Evolutionary conservation across 1,140 invertebrate species (phyloP).

Genomic region (Diprion similis): DNA sequence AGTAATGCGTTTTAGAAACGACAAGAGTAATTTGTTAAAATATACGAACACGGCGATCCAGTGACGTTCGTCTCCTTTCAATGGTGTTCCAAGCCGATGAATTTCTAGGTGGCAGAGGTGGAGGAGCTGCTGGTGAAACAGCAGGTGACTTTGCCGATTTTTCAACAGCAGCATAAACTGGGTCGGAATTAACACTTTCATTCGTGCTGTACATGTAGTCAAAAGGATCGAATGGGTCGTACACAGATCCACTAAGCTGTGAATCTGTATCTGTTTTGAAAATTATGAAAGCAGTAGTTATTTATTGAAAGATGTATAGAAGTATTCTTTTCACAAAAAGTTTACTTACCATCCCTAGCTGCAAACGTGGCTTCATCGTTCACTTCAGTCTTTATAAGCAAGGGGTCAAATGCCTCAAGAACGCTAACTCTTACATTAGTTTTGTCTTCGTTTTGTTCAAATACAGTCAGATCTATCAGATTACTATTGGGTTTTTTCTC

Average conservation of each 20-base stretch:
- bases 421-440: conserved; percentile 78
- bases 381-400: conserved; percentile 67
- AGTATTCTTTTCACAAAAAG: neutral
- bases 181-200: conserved; percentile 76
- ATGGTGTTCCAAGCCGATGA: conserved; percentile 65
- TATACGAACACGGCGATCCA: conserved; percentile 53
- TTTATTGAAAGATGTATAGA: neutral
- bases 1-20: neutral
- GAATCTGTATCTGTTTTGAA: conserved; percentile 56
- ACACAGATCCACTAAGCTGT: conserved; percentile 74
- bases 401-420: conserved; percentile 83
- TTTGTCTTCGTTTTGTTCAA: conserved; percentile 58
- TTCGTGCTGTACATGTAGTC: conserved; percentile 83
- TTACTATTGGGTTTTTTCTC: conserved; percentile 65
- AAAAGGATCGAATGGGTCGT: conserved; percentile 86
- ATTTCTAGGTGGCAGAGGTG: conserved; percentile 66
- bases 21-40: neutral
- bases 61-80: conserved; percentile 58
- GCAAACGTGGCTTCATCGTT: conserved; percentile 28
- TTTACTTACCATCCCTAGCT: conserved; percentile 42
- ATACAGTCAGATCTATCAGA: conserved; percentile 64
- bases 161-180: conserved; percentile 77
- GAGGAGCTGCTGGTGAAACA: conserved; percentile 66
- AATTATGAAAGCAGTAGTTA: neutral
- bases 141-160: conserved; percentile 69